Base-by-base conservation (phyloP, 1,140 invertebrate genomes). In the Limonius californicus region DNA sequence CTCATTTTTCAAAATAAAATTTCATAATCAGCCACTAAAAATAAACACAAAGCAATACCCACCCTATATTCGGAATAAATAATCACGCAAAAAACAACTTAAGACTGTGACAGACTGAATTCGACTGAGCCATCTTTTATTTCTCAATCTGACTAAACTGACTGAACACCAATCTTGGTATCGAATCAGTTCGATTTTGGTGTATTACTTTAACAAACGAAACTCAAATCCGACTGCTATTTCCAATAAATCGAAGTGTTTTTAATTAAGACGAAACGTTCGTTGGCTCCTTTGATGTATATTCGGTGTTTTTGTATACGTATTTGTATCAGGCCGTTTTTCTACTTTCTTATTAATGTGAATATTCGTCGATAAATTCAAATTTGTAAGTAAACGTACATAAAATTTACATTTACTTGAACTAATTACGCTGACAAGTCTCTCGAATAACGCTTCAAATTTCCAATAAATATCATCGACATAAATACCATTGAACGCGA, bases 91-190 rank as follows among this genome's bases (percentile, higher is more conserved):
- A 19, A 50, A 19, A 50, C 45, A 50, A 50, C 45, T 50, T 19
- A 50, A 50, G 45, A 50, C 45, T 50, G 45, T 15, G 20, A 39
- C n/a, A 50, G 45, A 50, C 45, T 50, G 45, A 50, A 7, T 50
- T 39, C 35, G 45, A 50, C 45, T 50, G 20, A 50, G 45, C 45
- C 45, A 50, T 50, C n/a, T 18, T 50, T 50, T 18, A 19, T 50
- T 50, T 50, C 42, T 15, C 42, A 45, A 45, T 45, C 54, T 64
- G 70, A 72, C 70, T 72, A 67, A 57, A 62, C 65, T 63, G 69
- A 69, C 69, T 69, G 69, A 70, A 67, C 39, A 55, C 64, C 56
- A 43, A 55, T 57, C 61, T 70, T 66, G 63, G 61, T 68, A 61
- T 70, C 61, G 70, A 71, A 50, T 50, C 45, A 21, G 45, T 50